Conservation (phyloP, 1,140 invertebrate genomes). For the Subanguina moxae region DNA sequence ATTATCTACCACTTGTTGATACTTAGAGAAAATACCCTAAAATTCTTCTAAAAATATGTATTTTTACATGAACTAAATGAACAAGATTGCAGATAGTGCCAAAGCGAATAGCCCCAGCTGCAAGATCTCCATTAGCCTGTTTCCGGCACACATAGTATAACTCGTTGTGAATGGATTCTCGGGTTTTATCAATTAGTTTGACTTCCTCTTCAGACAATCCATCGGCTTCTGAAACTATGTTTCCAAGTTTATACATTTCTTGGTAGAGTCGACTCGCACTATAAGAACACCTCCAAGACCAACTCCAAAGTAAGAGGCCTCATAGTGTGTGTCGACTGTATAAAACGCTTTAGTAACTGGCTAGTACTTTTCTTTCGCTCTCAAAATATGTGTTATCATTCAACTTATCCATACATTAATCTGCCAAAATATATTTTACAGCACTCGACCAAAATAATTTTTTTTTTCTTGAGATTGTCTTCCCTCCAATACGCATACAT, state of each 20-base stretch:
- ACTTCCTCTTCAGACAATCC: slow-evolving; percentile 15
- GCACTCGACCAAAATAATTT: too few relatives aligned
- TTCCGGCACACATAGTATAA: slow-evolving; percentile 29
- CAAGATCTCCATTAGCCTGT: neutral
- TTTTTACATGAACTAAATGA: slow-evolving; percentile 20
- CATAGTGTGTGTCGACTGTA: too few relatives aligned
- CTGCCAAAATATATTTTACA: too few relatives aligned
- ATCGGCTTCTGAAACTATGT: slow-evolving; percentile 8
- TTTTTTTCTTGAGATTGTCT: too few relatives aligned
- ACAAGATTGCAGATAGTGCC: slow-evolving; percentile 28
- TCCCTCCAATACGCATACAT: too few relatives aligned
- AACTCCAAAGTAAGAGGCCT: too few relatives aligned
- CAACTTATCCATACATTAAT: too few relatives aligned
- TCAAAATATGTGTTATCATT: too few relatives aligned
- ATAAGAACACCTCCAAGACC: neutral
- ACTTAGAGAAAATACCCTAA: neutral
- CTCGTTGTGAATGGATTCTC: slow-evolving; percentile 20
- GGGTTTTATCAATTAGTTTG: slow-evolving; percentile 20
- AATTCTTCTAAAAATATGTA: neutral
- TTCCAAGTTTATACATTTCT: neutral
- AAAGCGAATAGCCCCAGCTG: slow-evolving; percentile 20
- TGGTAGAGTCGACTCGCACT: neutral
- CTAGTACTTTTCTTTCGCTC: too few relatives aligned
- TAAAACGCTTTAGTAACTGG: too few relatives aligned
- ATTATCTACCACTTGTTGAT: too few relatives aligned